Evolutionary conservation across 1,140 invertebrate species (phyloP).

Genomic region (Homarus americanus): DNA sequence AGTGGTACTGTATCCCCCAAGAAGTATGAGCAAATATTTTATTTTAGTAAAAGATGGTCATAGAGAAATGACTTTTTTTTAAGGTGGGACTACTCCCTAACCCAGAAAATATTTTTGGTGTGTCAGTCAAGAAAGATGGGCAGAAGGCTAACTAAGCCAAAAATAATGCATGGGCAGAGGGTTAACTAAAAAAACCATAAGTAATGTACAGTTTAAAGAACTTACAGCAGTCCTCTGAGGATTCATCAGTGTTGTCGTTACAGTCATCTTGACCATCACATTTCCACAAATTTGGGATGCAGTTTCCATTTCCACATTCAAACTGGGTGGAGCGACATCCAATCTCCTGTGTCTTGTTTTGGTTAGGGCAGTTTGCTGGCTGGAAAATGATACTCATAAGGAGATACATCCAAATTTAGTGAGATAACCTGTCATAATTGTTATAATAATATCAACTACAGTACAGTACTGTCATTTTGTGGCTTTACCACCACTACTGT

Average conservation of each 20-base stretch:
- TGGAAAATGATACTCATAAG: too few relatives aligned
- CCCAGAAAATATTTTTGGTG: too few relatives aligned
- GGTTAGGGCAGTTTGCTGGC: neutral
- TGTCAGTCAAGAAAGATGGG: too few relatives aligned
- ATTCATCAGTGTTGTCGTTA: conserved; percentile 90
- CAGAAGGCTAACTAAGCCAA: too few relatives aligned
- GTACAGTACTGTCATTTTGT: neutral
- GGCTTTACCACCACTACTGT: neutral
- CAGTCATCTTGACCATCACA: conserved; percentile 92
- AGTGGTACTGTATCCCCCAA: too few relatives aligned
- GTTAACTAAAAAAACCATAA: neutral
- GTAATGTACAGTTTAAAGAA: neutral
- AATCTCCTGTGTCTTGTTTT: conserved; percentile 48
- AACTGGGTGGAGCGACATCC: conserved; percentile 61
- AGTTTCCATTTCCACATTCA: conserved; percentile 77
- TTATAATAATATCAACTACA: neutral
- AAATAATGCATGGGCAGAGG: too few relatives aligned
- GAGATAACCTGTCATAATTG: neutral
- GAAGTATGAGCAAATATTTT: too few relatives aligned
- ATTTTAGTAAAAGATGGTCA: too few relatives aligned
- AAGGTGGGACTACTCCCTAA: too few relatives aligned
- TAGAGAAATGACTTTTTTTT: too few relatives aligned
- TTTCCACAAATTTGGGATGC: conserved; percentile 85
- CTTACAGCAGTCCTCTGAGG: conserved; percentile 77
- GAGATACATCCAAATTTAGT: too few relatives aligned